These are phyloP conservation scores for Pseudococcus viburni DNA, from an alignment of 2,888 invertebrate species.

Conservation along the genomic window DNA sequence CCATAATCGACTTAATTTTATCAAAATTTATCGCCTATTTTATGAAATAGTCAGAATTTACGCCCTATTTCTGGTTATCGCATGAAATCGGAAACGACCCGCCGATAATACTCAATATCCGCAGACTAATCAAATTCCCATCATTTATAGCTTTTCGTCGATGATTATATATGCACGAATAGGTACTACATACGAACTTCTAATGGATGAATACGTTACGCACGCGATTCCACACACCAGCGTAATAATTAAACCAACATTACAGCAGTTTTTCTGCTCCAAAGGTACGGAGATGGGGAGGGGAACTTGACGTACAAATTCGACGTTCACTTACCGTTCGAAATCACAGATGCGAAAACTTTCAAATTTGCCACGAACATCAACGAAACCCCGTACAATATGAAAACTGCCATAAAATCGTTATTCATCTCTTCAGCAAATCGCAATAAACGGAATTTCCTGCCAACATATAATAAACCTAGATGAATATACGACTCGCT, in stretches of 20 bases:
- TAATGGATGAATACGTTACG: no score
- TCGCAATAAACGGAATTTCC: constrained; percentile 31
- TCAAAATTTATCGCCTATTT: no score
- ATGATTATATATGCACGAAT: background rate
- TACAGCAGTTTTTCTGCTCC: background rate
- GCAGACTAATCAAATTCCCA: background rate
- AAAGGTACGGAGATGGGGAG: background rate
- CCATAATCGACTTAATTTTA: no score
- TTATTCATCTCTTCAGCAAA: constrained; percentile 55
- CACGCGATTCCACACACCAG: background rate
- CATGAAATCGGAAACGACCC: no score
- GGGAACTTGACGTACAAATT: background rate
- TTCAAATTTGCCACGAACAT: constrained; percentile 53
- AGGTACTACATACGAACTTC: no score
- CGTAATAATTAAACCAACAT: background rate
- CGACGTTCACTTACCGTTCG: constrained; percentile 52
- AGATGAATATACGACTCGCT: background rate
- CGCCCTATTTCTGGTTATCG: no score
- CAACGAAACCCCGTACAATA: constrained; percentile 51
- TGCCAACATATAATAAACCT: background rate
- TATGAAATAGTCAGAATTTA: no score
- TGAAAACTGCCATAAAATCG: constrained; percentile 61
- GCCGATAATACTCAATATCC: no score
- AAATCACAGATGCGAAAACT: constrained; percentile 65
- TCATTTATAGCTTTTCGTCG: background rate